phyloP scores from a whole-genome alignment of 1,140 invertebrate species.

The Halesus radiatus region DNA sequence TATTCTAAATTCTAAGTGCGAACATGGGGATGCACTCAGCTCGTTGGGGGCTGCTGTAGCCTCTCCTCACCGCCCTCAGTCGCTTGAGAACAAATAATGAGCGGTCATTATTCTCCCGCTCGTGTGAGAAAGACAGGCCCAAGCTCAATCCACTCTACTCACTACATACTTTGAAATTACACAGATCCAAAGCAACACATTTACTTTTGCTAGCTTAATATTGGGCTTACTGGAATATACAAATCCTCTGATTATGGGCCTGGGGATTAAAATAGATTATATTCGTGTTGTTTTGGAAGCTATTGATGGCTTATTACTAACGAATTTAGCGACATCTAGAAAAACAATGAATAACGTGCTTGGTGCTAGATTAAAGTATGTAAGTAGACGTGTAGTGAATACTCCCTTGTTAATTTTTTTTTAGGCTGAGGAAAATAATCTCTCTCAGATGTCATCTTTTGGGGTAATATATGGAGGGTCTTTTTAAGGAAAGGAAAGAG shows the following conservation, averaged over 20 bases:
- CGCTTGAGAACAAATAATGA: constrained; percentile 42
- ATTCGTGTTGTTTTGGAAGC: background rate
- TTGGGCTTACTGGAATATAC: background rate
- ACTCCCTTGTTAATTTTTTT: too few relatives aligned
- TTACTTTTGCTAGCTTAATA: background rate
- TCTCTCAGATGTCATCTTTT: too few relatives aligned
- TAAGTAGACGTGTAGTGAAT: too few relatives aligned
- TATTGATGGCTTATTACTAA: background rate
- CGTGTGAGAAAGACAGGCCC: constrained; percentile 14
- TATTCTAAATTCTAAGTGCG: constrained; percentile 11
- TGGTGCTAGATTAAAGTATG: too few relatives aligned
- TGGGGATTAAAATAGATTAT: too few relatives aligned
- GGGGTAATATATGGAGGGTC: too few relatives aligned
- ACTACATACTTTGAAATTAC: background rate
- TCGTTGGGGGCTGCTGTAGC: background rate
- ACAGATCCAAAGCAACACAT: background rate
- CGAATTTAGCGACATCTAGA: too few relatives aligned
- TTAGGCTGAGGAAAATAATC: too few relatives aligned
- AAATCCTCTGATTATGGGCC: too few relatives aligned
- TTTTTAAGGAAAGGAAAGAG: too few relatives aligned
- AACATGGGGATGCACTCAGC: constrained; percentile 25
- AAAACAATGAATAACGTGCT: too few relatives aligned
- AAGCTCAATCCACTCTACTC: constrained; percentile 16
- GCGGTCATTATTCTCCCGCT: constrained; percentile 37
- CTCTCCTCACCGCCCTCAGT: background rate